These are phyloP conservation scores for Limnephilus auricula DNA, from an alignment of 2,888 invertebrate genomes.

Conservation along the genomic window DNA sequence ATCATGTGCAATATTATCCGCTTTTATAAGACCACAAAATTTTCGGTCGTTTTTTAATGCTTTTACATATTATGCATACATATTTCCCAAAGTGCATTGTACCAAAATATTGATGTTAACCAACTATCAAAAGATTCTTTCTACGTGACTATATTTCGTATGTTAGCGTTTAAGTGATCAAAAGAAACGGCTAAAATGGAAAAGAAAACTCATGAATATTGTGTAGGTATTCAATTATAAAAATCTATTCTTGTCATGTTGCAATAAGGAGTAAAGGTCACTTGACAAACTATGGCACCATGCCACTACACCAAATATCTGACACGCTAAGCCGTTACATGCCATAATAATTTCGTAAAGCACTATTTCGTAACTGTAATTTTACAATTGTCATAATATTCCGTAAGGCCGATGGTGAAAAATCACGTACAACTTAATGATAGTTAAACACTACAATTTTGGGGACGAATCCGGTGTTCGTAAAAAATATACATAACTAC, in stretches of 20 bases:
- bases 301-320: not conserved
- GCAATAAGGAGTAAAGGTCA: not conserved
- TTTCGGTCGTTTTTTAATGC: not conserved
- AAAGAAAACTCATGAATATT: not conserved
- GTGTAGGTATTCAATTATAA: not conserved
- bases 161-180: not conserved
- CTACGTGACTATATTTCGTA: no score
- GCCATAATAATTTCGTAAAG: slow-evolving; percentile 31
- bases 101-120: not conserved
- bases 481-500: not conserved
- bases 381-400: not conserved
- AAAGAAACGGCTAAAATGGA: not conserved
- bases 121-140: not conserved
- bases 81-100: no score
- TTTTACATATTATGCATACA: not conserved
- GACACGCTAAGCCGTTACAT: slow-evolving; percentile 29
- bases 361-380: slow-evolving; percentile 27
- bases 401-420: slow-evolving; percentile 21
- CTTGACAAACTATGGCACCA: slow-evolving; percentile 13
- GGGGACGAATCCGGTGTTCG: slow-evolving; percentile 31
- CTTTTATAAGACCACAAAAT: not conserved
- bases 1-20: not conserved
- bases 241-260: not conserved
- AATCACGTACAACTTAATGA: slow-evolving; percentile 30
- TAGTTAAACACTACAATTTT: slow-evolving; percentile 31